phyloP scores from a whole-genome alignment of 2,888 invertebrate species.

The Noctua fimbriata region DNA sequence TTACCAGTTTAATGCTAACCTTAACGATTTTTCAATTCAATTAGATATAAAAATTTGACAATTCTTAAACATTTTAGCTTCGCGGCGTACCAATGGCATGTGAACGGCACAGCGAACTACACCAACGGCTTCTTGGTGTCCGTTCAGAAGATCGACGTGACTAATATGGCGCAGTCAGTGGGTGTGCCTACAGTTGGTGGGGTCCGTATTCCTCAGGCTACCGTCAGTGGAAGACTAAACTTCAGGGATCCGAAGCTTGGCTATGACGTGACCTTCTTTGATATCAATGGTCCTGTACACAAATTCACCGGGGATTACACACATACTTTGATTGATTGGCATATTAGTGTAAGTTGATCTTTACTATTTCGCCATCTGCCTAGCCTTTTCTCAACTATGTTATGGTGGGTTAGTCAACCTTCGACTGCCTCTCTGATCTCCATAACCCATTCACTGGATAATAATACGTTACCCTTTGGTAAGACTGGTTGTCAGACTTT shows the following conservation, averaged over 20 bases:
- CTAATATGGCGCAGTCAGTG: constrained; percentile 49
- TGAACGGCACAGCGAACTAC: constrained; percentile 76
- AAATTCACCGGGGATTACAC: constrained; percentile 74
- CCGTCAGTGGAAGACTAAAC: constrained; percentile 67
- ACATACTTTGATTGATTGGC: constrained; percentile 36
- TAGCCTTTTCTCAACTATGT: neutral
- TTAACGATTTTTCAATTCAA: no score
- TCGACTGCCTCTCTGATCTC: no score
- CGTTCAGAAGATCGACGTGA: constrained; percentile 75
- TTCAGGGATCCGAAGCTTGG: constrained; percentile 74
- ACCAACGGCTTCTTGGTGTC: constrained; percentile 80
- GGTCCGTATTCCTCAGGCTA: constrained; percentile 47
- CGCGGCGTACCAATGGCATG: constrained; percentile 73
- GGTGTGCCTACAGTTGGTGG: constrained; percentile 51
- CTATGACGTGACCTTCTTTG: constrained; percentile 73
- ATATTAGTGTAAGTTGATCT: constrained; percentile 27
- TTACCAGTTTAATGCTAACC: neutral
- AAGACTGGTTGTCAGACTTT: no score
- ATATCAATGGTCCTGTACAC: constrained; percentile 62
- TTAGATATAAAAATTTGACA: no score
- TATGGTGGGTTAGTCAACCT: neutral
- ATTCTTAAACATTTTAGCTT: constrained; percentile 67
- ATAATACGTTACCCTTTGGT: no score
- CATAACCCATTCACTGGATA: no score
- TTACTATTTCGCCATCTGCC: neutral